Base-by-base conservation (phyloP, 2,797 vertebrate genomes). In the Mormyrus hasselquistii region DNA sequence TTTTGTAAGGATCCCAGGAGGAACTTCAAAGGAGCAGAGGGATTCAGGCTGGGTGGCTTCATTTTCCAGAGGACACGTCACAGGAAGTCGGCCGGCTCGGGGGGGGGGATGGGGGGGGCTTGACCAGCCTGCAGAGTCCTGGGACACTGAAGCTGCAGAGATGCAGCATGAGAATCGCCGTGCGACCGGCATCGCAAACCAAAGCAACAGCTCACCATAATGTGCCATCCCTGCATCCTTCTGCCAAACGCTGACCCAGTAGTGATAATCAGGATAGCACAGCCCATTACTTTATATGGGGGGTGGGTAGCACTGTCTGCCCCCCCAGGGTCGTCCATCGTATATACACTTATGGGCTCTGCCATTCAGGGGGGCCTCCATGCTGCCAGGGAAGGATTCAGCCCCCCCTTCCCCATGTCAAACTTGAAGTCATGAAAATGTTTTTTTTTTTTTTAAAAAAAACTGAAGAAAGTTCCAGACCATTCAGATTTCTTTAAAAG, bases 31-130 rank as follows among this genome's bases (percentile, higher is more conserved):
- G 55, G 55, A 8, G 41, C 53, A 84, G 59, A 62, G 34, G n/a
- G 49, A 86, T 76, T 89, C 73, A 29, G 49, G 12, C 47, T 25
- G 44, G 49, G 84, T 22, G 16, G 12, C 86, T 12, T 49, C 76
- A 22, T 19, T 49, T 52, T 62, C 86, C 73, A 22, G 34, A 22
- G 19, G 52, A 49, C 53, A 88, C 25, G 89, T 89, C 89, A 89
- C 89, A 82, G 73, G 84, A 87, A 53, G 69, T 49, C 22, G 73
- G 69, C 19, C 38, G 57, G 50, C 69, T 2, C 3, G 9, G 29
- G 22, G 4, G 34, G 2, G 59, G 44, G 47, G 6, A 19, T 7
- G 50, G 50, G 2, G 41, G 47, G 47, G 47, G 57, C 16, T 4
- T 10, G 47, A 3, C 8, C 29, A 3, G 34, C 29, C 34, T 0